Percentiles rank a stretch among this genome's conserved stretches.
phyloP scores from a whole-genome alignment of 2,113 vertebrate genomes.

The Vulpes vulpes region DNA sequence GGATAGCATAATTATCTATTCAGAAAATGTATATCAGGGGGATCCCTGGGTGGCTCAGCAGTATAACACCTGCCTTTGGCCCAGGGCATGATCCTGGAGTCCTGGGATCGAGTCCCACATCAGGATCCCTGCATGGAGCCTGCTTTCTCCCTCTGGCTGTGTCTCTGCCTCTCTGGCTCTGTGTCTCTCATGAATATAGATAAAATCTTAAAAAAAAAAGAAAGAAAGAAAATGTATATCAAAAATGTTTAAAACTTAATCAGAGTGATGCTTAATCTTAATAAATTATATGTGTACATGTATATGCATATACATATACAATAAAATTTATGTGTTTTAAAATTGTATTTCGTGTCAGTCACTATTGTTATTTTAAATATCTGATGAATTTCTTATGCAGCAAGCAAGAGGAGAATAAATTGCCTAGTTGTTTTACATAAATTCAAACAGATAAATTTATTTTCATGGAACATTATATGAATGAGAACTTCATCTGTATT shows the following conservation, averaged over 20 bases:
- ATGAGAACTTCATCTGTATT: neutral
- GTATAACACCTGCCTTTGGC: no score
- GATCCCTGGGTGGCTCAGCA: no score
- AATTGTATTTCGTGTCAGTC: neutral
- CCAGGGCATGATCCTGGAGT: no score
- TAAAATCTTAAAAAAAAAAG: no score
- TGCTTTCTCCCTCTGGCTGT: no score
- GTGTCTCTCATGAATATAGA: no score
- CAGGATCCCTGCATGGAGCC: no score
- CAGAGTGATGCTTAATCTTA: neutral
- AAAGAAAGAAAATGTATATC: neutral
- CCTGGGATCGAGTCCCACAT: no score
- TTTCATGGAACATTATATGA: neutral
- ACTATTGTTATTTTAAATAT: conserved; percentile 1
- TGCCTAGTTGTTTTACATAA: neutral
- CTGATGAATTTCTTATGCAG: neutral
- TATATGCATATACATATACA: neutral
- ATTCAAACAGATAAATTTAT: neutral
- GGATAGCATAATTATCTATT: neutral
- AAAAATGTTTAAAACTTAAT: neutral
- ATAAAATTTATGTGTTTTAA: neutral
- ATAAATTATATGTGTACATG: neutral
- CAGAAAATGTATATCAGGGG: neutral
- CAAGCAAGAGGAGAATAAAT: neutral
- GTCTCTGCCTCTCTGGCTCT: no score